Evolutionary conservation across 2,797 vertebrate genomes (phyloP).

Genomic region (Eulemur mongoz): DNA sequence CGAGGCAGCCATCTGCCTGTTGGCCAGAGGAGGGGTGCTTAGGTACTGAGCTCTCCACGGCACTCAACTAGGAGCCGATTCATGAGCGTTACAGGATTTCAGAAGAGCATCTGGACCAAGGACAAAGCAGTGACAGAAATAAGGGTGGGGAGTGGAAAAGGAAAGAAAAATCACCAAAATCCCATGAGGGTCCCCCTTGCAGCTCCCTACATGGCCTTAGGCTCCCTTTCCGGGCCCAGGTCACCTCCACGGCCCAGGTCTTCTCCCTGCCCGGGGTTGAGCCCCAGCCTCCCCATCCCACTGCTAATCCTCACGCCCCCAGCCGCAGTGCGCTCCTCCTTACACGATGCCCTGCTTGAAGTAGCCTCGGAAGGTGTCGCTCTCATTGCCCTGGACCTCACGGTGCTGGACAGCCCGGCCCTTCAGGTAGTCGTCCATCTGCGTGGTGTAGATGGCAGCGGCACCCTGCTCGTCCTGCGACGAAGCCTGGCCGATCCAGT

Average conservation of each 20-base stretch:
- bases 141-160: not conserved
- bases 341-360: constrained; percentile 93
- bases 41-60: not conserved
- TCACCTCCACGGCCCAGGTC: not conserved
- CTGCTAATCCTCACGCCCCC: not conserved
- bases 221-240: not conserved
- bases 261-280: not conserved
- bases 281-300: not conserved
- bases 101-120: not conserved
- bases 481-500: constrained; percentile 88
- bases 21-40: not conserved
- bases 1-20: not conserved
- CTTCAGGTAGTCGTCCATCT: constrained; percentile 90
- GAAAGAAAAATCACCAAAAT: not conserved
- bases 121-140: not conserved
- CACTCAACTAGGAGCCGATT: not conserved
- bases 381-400: constrained; percentile 89
- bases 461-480: constrained; percentile 91
- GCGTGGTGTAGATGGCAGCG: constrained; percentile 89
- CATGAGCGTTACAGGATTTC: not conserved
- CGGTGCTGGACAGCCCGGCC: constrained; percentile 89
- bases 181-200: not conserved
- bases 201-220: not conserved
- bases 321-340: not conserved
- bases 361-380: constrained; percentile 88